phyloP scores from a whole-genome alignment of 2,888 invertebrate genomes.

The Hecatera dysodea region DNA sequence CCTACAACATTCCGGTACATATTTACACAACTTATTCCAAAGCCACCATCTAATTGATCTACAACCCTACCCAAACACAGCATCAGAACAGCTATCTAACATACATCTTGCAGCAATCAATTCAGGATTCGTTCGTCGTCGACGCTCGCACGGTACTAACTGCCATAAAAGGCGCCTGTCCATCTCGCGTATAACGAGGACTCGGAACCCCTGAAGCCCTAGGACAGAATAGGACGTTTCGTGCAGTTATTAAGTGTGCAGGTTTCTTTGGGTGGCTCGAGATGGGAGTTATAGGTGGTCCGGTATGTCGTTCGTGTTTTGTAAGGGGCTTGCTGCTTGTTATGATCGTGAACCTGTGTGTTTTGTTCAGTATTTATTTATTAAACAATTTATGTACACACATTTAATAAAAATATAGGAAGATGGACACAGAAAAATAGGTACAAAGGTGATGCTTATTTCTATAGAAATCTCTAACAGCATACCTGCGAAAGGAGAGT shows the following conservation, averaged over 20 bases:
- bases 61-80: conserved; percentile 26
- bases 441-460: too few species aligned
- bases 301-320: conserved; percentile 25
- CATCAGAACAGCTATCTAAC: conserved; percentile 31
- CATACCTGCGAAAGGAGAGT: too few species aligned
- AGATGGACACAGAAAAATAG: too few species aligned
- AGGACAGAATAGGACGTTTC: conserved; percentile 58
- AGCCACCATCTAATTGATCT: conserved; percentile 14
- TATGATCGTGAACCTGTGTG: not conserved
- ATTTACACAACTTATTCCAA: conserved; percentile 13
- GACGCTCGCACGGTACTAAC: conserved; percentile 35
- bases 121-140: conserved; percentile 48
- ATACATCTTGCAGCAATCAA: conserved; percentile 50
- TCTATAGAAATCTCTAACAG: too few species aligned
- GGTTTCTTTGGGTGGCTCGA: conserved; percentile 50
- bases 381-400: too few species aligned
- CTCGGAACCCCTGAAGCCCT: conserved; percentile 29
- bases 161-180: conserved; percentile 59
- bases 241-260: conserved; percentile 55
- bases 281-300: conserved; percentile 36
- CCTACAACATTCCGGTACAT: not conserved
- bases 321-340: too few species aligned
- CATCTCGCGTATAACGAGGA: conserved; percentile 50
- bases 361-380: too few species aligned
- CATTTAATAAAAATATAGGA: too few species aligned